These are phyloP conservation scores for Cavia porcellus DNA, from an alignment of 2,113 vertebrate genomes.

Conservation along the genomic window DNA sequence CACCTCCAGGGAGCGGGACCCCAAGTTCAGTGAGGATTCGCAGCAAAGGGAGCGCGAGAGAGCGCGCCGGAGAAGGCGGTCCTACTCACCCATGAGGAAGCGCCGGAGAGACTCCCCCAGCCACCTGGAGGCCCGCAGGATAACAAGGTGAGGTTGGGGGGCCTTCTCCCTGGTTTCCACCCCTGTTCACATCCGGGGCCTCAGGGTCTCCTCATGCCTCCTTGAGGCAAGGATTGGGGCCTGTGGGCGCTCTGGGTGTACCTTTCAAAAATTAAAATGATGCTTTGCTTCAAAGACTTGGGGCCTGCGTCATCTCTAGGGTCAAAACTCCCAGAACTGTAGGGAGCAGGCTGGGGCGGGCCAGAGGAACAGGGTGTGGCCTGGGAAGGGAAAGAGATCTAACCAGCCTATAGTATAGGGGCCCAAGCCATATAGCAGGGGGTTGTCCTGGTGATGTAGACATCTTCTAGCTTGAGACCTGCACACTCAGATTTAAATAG, in stretches of 20 bases:
- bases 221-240: background rate
- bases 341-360: rapidly evolving
- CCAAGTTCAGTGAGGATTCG: slow-evolving; percentile 87
- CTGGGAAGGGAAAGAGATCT: background rate
- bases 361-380: background rate
- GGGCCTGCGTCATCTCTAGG: too few species aligned
- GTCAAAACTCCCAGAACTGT: background rate
- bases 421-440: background rate
- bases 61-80: slow-evolving; percentile 87
- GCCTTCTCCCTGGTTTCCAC: slow-evolving; percentile 73
- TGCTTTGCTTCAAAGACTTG: background rate
- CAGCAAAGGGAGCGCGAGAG: slow-evolving; percentile 85
- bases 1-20: slow-evolving; percentile 87
- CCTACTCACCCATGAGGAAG: slow-evolving; percentile 96
- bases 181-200: slow-evolving; percentile 39
- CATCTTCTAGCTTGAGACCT: background rate
- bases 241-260: background rate
- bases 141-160: slow-evolving; percentile 92
- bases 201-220: background rate
- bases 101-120: slow-evolving; percentile 98
- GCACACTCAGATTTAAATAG: background rate
- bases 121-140: slow-evolving; percentile 97
- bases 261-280: background rate
- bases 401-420: too few species aligned
- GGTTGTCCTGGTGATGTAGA: background rate